These are phyloP conservation scores for Tychaedon coryphoeus DNA, from an alignment of 2,113 vertebrate species.

Conservation along the genomic window DNA sequence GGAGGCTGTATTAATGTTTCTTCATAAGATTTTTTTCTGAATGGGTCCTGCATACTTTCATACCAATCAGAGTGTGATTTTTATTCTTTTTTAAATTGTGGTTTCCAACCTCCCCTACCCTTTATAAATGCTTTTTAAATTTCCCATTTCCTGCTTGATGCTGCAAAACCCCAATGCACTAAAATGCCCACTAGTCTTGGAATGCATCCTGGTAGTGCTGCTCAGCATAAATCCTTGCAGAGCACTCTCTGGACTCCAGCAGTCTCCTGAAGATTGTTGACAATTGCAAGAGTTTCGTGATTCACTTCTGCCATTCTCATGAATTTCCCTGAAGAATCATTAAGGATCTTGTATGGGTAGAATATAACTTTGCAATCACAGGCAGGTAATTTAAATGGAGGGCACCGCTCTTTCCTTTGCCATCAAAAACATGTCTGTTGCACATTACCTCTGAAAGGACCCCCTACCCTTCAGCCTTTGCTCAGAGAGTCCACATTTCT, in stretches of 20 bases:
- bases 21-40: constrained; percentile 36
- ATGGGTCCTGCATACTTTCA: constrained; percentile 29
- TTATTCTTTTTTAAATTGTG: neutral
- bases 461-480: neutral
- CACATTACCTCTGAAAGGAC: neutral
- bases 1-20: neutral
- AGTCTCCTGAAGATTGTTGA: neutral
- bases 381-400: constrained; percentile 15
- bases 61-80: neutral
- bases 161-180: neutral
- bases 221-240: neutral
- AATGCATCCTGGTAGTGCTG: neutral
- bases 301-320: neutral
- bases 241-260: neutral
- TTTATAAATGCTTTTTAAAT: neutral
- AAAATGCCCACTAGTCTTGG: neutral
- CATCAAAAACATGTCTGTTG: neutral
- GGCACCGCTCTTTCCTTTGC: neutral
- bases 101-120: neutral
- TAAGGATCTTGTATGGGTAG: neutral
- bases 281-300: neutral
- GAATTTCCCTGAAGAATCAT: neutral
- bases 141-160: neutral
- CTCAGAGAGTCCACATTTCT: constrained; percentile 12
- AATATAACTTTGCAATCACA: neutral